Evolutionary conservation across 2,797 vertebrate genomes (phyloP), one percentile per base, ranked within the genome.

Genomic region (Vireo griseus): DNA sequence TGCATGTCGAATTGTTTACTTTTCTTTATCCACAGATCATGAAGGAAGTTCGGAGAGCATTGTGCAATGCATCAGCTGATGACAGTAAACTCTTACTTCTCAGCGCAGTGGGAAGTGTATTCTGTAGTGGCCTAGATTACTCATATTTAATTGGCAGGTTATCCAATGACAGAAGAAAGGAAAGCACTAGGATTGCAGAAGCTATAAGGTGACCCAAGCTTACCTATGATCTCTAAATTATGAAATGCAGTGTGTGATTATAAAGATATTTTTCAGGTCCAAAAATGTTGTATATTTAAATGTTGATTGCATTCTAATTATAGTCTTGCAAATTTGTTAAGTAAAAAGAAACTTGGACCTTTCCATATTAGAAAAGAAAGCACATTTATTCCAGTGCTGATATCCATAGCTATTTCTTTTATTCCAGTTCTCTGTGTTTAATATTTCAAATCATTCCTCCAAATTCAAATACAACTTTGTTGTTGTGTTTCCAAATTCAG

Each of bases 51-150:
- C 99, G 98, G 95, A 98, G 99, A 82, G 99, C 99, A 14, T 98
- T 99, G 95, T 98, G 98, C 90, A 99, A 99, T 24, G 99, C 99
- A 6, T 99, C 99, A 63, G 98, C 98, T 0, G 99, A 99, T 33
- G 99, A 99, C 97, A 99, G 99, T 97, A 99, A 99, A 94, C 97
- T 99, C 51, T 97, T 99, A 86, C 97, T 99, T 74, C 98, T 99
- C 95, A 99, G 99, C 42, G 99, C 99, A 0, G 99, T 99, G 85
- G 99, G 99, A 79, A 99, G 98, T 4, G 98, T 99, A 63, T 99
- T 99, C 98, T 99, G 99, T 97, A 99, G 99, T 5, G 99, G 99
- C 86, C 97, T 99, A 95, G 99, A 99, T 97, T 99, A 99, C 58
- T 99, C 99, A 76, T 99, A 99, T 98, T 98, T 99, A 79, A 99